Evolutionary conservation across 1,140 invertebrate species (phyloP).

Genomic region (Bradysia coprophila): DNA sequence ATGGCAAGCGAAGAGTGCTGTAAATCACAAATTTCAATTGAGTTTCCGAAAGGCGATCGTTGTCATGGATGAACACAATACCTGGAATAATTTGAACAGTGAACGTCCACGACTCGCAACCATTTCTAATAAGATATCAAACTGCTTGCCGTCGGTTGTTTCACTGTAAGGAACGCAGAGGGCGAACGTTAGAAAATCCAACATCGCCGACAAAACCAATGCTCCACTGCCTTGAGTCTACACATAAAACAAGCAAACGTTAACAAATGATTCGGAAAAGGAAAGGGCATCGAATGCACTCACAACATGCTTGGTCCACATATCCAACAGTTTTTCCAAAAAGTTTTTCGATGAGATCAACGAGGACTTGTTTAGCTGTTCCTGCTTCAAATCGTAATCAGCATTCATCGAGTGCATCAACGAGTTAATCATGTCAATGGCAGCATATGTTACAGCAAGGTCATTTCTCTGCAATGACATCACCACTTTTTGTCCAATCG

Average conservation of each 20-base stretch:
- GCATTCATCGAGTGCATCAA: conserved; percentile 99
- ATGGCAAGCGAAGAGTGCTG: conserved; percentile 93
- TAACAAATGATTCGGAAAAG: conserved; percentile 1
- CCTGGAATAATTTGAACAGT: conserved; percentile 88
- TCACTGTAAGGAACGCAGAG: conserved; percentile 98
- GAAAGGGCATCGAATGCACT: conserved; percentile 19
- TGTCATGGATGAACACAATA: conserved; percentile 12
- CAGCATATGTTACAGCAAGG: conserved; percentile 83
- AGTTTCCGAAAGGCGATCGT: conserved; percentile 1
- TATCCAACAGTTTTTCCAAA: conserved; percentile 80
- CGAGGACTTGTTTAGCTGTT: conserved; percentile 95
- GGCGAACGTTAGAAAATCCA: conserved; percentile 97
- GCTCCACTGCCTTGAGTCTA: conserved; percentile 66
- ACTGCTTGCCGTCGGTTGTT: conserved; percentile 94
- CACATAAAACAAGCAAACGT: conserved; percentile 10
- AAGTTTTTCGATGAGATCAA: conserved; percentile 84
- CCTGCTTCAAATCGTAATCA: conserved; percentile 85
- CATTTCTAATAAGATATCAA: conserved; percentile 87
- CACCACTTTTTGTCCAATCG: conserved; percentile 80
- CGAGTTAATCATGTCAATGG: conserved; percentile 92
- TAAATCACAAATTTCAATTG: neutral
- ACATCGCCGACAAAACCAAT: conserved; percentile 76
- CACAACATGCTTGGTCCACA: conserved; percentile 92
- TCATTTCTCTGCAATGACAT: conserved; percentile 77
- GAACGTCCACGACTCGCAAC: conserved; percentile 79